These are phyloP conservation scores for Callopanchax toddi DNA, from an alignment of 2,113 vertebrate species.

Conservation along the genomic window DNA sequence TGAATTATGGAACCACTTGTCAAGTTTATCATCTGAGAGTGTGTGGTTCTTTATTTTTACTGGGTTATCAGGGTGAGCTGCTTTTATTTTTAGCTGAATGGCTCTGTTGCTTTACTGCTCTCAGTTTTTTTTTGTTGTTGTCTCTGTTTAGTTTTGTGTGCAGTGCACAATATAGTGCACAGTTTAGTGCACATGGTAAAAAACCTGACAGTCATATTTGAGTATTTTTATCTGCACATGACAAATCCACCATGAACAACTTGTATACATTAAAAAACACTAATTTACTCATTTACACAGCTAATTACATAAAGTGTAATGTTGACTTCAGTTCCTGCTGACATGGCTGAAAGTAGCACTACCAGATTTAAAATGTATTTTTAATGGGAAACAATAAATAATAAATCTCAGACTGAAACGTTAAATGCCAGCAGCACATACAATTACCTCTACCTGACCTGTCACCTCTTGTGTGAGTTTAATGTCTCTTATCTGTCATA, in stretches of 20 bases:
- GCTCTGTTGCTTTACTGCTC: not conserved
- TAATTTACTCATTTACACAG: constrained; percentile 14
- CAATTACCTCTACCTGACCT: constrained; percentile 24
- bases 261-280: constrained; percentile 8
- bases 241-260: constrained; percentile 29
- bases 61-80: not conserved
- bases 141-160: too few relatives aligned
- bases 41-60: too few relatives aligned
- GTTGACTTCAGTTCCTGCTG: constrained; percentile 17
- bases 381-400: not conserved
- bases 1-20: not conserved
- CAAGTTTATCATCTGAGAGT: not conserved
- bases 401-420: constrained; percentile 21
- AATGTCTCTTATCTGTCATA: constrained; percentile 3
- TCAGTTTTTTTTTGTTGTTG: not conserved
- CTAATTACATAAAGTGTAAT: constrained; percentile 24
- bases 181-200: not conserved
- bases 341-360: constrained; percentile 15
- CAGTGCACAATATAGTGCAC: too few relatives aligned
- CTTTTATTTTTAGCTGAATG: not conserved
- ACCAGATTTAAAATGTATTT: constrained; percentile 9
- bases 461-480: constrained; percentile 11
- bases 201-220: constrained; percentile 27
- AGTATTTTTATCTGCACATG: constrained; percentile 23
- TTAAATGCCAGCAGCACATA: constrained; percentile 3